Percentiles rank a stretch among this genome's conserved stretches.
These are phyloP conservation scores for Lepilemur septentrionalis DNA, from an alignment of 2,797 vertebrate species.

Conservation along the genomic window DNA sequence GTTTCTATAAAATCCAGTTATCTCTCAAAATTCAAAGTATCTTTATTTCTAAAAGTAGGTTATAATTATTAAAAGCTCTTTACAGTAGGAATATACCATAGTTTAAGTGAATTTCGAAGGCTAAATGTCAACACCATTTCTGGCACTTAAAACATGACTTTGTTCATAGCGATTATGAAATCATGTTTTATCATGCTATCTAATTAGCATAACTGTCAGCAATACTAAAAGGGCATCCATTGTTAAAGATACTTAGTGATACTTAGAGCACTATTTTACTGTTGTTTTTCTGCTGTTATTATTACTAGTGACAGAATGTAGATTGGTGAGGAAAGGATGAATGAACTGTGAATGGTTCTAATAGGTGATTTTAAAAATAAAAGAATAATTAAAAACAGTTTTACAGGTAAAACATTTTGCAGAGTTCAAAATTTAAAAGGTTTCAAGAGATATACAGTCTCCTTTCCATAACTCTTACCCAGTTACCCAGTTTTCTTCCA, in stretches of 20 bases:
- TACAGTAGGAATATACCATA: not conserved
- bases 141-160: not conserved
- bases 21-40: slow-evolving; percentile 20
- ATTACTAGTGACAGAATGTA: not conserved
- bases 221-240: not conserved
- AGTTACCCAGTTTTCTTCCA: not conserved
- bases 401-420: not conserved
- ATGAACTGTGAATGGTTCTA: not conserved
- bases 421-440: slow-evolving; percentile 9
- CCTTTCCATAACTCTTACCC: not conserved
- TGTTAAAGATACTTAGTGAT: not conserved
- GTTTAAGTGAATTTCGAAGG: not conserved
- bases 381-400: not conserved
- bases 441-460: not conserved
- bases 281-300: not conserved
- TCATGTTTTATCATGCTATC: not conserved
- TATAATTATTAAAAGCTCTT: not conserved
- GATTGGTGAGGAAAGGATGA: not conserved
- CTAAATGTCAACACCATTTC: not conserved
- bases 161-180: not conserved
- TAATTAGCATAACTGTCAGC: not conserved
- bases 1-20: not conserved
- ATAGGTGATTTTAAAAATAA: not conserved
- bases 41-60: slow-evolving; percentile 20
- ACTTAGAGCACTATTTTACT: not conserved